These are phyloP conservation scores for Sarcophaga variegata DNA, from an alignment of 2,888 invertebrate genomes.

Conservation along the genomic window DNA sequence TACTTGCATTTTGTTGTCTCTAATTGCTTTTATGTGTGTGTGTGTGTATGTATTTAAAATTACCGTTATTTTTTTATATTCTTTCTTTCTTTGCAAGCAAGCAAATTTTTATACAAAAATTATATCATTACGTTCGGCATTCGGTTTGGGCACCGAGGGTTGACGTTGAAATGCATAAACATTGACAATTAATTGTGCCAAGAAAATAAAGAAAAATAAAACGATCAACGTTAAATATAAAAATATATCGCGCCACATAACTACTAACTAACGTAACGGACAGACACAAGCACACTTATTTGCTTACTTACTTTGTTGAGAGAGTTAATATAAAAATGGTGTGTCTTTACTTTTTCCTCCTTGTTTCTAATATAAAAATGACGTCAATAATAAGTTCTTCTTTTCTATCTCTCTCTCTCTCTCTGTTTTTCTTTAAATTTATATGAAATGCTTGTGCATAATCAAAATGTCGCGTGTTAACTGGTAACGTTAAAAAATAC, in stretches of 20 bases:
- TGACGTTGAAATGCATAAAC: slow-evolving; percentile 81
- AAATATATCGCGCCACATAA: slow-evolving; percentile 81
- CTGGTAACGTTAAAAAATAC: not conserved
- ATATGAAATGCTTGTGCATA: slow-evolving; percentile 35
- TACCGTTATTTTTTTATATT: slow-evolving; percentile 18
- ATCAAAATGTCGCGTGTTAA: slow-evolving; percentile 38
- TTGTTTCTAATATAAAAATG: not conserved
- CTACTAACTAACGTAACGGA: slow-evolving; percentile 38
- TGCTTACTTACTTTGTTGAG: not conserved
- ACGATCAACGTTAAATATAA: slow-evolving; percentile 80
- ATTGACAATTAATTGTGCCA: slow-evolving; percentile 81
- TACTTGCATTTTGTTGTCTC: not conserved
- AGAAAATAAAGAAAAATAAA: slow-evolving; percentile 81
- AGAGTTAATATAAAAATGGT: not conserved
- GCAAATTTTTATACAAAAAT: slow-evolving; percentile 75
- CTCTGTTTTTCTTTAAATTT: slow-evolving; percentile 30
- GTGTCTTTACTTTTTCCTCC: not conserved
- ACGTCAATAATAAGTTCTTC: not conserved
- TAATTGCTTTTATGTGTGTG: not conserved
- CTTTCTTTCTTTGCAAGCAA: not conserved
- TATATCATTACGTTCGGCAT: slow-evolving; percentile 78
- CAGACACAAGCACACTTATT: not conserved
- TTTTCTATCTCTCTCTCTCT: not conserved
- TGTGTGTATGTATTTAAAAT: slow-evolving; percentile 20
- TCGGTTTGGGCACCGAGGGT: slow-evolving; percentile 77